Evolutionary conservation across 1,140 invertebrate species (phyloP), one percentile per base, ranked within the genome.

Genomic region (Caerostris extrusa): DNA sequence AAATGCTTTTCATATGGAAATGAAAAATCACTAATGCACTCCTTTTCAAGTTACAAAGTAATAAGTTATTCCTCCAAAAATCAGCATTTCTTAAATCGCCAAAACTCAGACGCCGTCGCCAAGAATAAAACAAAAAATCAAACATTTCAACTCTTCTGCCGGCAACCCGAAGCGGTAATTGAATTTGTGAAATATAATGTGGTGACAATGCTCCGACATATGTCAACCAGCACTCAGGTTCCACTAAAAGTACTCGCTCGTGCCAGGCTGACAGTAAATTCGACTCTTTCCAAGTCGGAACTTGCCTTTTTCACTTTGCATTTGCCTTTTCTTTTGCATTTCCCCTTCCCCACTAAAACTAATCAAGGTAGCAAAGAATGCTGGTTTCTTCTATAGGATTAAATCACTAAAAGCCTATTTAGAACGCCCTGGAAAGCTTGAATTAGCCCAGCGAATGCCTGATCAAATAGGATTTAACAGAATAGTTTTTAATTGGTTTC

Each of bases 161-260:
- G 34, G 92, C 69, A 93, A 87, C 86, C 86, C 71, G 53, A 10
- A 34, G 10, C 57, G 50, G 86, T 93, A 93, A 93, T 93, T 89
- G 83, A 93, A 93, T 93, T 93, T 93, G 86, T 88, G 92, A 93
- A 93, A 93, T 93, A 88, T 93, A 93, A 93, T 93, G 92, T 86
- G 85, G 7, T 86, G 82, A 92, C 82, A 92, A 83, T 90, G 67
- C 81, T 85, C 77, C 90, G 86, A 93, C 92, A 93, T 93, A 93
- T 93, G 92, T 93, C 92, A 93, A 89, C 85, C 60, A 86, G 91
- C 82, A 57, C 91, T 69, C 91, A 86, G 64, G 34, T 55, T 53
- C 53, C 19, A 10, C 90, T 86, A 57, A 87, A 69, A 93, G 91
- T 85, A 60, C 17, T 83, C 50, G 50, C 56, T 50, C 61, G 14